phyloP scores from a whole-genome alignment of 2,888 invertebrate species.

The Hydrotaea diabolus region DNA sequence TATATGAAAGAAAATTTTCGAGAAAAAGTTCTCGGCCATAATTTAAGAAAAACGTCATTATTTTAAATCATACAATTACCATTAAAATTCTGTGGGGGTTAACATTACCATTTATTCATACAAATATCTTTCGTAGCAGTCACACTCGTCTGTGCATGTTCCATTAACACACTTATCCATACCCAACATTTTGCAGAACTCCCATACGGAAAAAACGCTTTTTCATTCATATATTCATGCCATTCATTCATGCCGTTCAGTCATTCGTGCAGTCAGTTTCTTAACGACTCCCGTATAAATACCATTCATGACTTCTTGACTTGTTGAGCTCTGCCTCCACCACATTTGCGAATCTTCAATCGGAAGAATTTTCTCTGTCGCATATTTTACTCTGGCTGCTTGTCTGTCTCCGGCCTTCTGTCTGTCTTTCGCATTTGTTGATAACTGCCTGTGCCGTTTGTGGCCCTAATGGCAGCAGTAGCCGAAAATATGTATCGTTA shows the following conservation, averaged over 20 bases:
- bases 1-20: background rate
- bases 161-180: background rate
- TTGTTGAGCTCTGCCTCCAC: background rate
- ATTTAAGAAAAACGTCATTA: background rate
- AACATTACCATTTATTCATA: too few relatives aligned
- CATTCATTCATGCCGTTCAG: too few relatives aligned
- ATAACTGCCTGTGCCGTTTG: background rate
- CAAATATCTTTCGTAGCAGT: too few relatives aligned
- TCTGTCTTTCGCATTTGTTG: background rate
- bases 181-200: background rate
- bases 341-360: background rate
- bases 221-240: slow-evolving; percentile 4
- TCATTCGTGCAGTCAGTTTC: too few relatives aligned
- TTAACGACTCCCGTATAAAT: background rate
- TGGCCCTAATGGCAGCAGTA: background rate
- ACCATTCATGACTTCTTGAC: slow-evolving; percentile 5
- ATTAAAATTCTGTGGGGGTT: too few relatives aligned
- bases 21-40: background rate
- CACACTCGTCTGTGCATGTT: background rate
- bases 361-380: background rate
- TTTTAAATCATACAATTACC: background rate
- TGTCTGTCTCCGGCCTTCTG: background rate
- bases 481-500: background rate
- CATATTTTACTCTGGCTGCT: background rate
- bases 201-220: background rate